Conservation (phyloP, 2,113 vertebrate genomes). For the Uropsilus gracilis region DNA sequence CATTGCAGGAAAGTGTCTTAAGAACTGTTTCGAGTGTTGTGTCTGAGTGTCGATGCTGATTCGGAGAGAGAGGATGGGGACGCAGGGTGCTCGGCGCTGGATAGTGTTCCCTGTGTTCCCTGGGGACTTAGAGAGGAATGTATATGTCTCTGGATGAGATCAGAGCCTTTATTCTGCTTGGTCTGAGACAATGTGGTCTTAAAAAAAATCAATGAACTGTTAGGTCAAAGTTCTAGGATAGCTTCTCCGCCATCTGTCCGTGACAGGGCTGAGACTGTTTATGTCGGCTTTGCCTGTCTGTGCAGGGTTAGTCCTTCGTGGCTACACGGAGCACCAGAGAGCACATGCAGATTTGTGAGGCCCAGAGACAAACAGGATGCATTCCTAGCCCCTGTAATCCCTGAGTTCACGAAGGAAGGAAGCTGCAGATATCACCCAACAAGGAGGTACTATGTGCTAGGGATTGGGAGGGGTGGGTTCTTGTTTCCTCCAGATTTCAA, state of each 20-base stretch:
- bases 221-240: not conserved
- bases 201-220: constrained; percentile 28
- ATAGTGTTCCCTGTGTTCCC: not conserved
- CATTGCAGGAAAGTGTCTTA: constrained; percentile 62
- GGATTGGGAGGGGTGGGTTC: rapidly evolving
- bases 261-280: not conserved
- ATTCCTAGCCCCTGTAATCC: not conserved
- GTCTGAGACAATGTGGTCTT: not conserved
- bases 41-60: not conserved
- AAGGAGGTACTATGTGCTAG: rapidly evolving
- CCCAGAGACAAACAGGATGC: not conserved
- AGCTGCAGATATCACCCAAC: not conserved
- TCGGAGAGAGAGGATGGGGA: not conserved
- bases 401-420: not conserved
- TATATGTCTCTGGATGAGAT: not conserved
- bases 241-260: not conserved
- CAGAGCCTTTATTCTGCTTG: constrained; percentile 58
- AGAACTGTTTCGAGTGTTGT: constrained; percentile 56
- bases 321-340: not conserved
- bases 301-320: not conserved
- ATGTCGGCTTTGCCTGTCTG: not conserved
- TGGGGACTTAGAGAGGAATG: not conserved
- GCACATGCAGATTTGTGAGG: not conserved
- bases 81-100: not conserved
- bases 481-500: not conserved